Base-by-base conservation (phyloP, 2,113 vertebrate genomes). In the Albula glossodonta region DNA sequence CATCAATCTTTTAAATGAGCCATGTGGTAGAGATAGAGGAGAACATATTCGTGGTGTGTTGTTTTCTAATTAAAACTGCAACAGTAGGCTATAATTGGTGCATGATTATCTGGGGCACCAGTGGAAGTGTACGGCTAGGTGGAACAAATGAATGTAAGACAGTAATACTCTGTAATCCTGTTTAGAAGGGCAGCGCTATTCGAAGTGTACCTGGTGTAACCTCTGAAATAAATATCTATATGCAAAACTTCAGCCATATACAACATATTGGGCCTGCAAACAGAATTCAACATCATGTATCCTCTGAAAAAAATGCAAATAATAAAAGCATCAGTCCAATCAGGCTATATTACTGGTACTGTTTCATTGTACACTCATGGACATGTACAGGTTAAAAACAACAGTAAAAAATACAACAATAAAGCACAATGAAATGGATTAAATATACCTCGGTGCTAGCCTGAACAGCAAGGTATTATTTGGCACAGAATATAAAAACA, bases 81-180 rank as follows among this genome's bases (percentile, higher is more conserved):
- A 88, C 90, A 92, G 94, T 93, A 93, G 90, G 88, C 85, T 82
- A 88, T 94, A 94, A 94, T 94, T 91, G 91, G 89, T 89, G 86
- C 66, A 57, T 50, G 17, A 90, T 91, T 93, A 92, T 93, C 92
- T 91, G 91, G 90, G 89, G 88, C 89, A 85, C 89, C 86, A 89
- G 87, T 56, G 53, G 86, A 90, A 89, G 85, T 83, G 63, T 83
- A 89, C 91, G 90, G 87, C 63, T 6, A 15, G 90, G 89, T 90
- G 83, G 87, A 90, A 90, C 92, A 88, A 91, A 87, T 91, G 48
- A 77, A 90, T 93, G 94, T 94, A 91, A 93, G 93, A 93, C 93
- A 94, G 94, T 92, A 95, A 94, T 91, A 91, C 89, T 90, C 91
- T 94, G 56, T n/a, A 89, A 94, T 95, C 94, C 94, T 85, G 93